A percentile compares a stretch with the other conserved stretches of the same genome.
phyloP scores from a whole-genome alignment of 2,888 invertebrate species.

The Eustalomyia histrio region DNA sequence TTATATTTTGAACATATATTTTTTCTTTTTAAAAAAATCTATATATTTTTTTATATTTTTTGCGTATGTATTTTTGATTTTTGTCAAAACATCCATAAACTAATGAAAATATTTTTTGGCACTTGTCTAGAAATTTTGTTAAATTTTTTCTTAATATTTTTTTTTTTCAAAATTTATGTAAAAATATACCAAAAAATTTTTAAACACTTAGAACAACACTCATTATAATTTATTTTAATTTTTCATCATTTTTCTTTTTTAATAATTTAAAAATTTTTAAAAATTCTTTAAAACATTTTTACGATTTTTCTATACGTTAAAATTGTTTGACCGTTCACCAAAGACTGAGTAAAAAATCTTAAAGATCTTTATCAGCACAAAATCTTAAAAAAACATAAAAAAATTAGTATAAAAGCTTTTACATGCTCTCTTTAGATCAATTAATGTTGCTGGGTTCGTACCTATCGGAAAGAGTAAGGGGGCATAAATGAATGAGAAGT shows the following conservation, averaged over 20 bases:
- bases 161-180: constrained; percentile 11
- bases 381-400: constrained; percentile 24
- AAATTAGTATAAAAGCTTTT: constrained; percentile 7
- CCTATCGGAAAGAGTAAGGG: no score
- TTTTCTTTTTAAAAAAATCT: background rate
- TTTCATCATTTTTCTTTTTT: constrained; percentile 3
- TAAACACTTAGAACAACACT: background rate
- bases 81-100: constrained; percentile 1
- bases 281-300: constrained; percentile 17
- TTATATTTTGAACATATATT: background rate
- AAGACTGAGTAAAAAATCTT: constrained; percentile 44
- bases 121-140: constrained; percentile 10
- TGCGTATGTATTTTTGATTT: constrained; percentile 8
- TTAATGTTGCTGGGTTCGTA: no score
- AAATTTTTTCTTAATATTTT: constrained; percentile 13
- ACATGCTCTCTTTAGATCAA: background rate
- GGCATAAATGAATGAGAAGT: no score
- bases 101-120: constrained; percentile 41
- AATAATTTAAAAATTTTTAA: constrained; percentile 3
- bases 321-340: constrained; percentile 32
- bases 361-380: constrained; percentile 4
- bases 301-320: constrained; percentile 18
- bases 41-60: background rate
- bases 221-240: constrained; percentile 12
- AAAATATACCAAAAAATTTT: background rate